Percentiles rank a stretch among this genome's conserved stretches.
phyloP scores from a whole-genome alignment of 2,797 vertebrate species.

The Lithobates sylvaticus region DNA sequence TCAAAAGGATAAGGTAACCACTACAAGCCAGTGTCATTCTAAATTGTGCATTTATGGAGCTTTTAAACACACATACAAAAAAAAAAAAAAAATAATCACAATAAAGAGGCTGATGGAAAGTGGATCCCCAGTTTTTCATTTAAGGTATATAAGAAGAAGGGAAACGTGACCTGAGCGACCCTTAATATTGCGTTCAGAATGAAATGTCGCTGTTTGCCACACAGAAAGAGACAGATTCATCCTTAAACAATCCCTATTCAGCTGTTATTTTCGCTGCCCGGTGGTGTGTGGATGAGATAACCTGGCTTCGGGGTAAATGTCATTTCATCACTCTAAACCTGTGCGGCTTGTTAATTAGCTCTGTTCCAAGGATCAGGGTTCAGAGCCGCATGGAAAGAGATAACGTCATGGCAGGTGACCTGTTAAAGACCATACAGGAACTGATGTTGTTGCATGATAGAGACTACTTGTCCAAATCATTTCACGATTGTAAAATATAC shows the following conservation, averaged over 20 bases:
- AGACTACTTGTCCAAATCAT: no score
- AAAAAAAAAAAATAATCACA: slow-evolving; percentile 50
- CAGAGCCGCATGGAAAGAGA: background rate
- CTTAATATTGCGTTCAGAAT: background rate
- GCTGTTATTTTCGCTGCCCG: slow-evolving; percentile 18
- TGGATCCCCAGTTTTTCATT: slow-evolving; percentile 4
- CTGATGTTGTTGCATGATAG: no score
- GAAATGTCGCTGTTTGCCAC: slow-evolving; percentile 19
- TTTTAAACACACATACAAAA: slow-evolving; percentile 65
- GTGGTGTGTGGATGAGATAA: slow-evolving; percentile 23
- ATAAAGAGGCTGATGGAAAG: slow-evolving; percentile 19
- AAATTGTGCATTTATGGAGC: slow-evolving; percentile 71
- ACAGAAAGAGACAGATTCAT: slow-evolving; percentile 33
- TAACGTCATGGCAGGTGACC: slow-evolving; percentile 3
- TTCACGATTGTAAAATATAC: no score
- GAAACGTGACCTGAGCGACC: slow-evolving; percentile 24
- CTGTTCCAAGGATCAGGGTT: background rate
- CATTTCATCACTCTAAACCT: slow-evolving; percentile 30
- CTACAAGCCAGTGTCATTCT: slow-evolving; percentile 65
- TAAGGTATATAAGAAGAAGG: slow-evolving; percentile 4
- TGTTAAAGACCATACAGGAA: slow-evolving; percentile 14
- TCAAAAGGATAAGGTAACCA: slow-evolving; percentile 74
- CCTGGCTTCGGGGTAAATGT: slow-evolving; percentile 26
- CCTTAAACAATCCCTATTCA: slow-evolving; percentile 25
- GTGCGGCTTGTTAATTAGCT: slow-evolving; percentile 24